phyloP scores from a whole-genome alignment of 2,113 vertebrate genomes.

The Falco punctatus region DNA sequence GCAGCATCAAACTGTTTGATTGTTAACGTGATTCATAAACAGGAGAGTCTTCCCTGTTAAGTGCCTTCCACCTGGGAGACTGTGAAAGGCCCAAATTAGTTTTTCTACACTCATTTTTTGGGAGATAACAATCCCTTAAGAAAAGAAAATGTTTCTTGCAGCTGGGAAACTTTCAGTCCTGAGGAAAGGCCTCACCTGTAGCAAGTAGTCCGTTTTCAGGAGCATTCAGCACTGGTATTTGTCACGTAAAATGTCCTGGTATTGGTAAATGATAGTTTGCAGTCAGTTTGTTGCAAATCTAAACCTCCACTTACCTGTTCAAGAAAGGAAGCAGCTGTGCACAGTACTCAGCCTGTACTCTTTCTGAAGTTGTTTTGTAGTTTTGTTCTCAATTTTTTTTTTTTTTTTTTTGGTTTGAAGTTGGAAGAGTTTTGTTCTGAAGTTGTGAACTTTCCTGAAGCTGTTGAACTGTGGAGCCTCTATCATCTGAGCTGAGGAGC shows the following conservation, averaged over 20 bases:
- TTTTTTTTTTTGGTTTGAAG: background rate
- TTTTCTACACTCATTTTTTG: background rate
- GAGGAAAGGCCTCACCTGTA: background rate
- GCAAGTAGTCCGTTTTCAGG: background rate
- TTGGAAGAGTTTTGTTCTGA: background rate
- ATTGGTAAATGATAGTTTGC: background rate
- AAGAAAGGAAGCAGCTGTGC: background rate
- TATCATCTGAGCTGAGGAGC: background rate
- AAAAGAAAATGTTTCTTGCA: background rate
- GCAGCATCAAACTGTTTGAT: background rate
- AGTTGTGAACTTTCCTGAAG: background rate
- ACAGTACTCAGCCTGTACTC: background rate
- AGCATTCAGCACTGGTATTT: background rate
- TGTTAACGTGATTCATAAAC: background rate
- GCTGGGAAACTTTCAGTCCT: background rate
- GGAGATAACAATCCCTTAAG: background rate
- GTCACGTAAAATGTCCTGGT: background rate
- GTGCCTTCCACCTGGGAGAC: background rate
- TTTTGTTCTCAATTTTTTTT: background rate
- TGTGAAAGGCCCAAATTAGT: background rate
- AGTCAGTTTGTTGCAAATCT: background rate
- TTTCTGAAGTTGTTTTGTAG: background rate
- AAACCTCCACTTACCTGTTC: background rate
- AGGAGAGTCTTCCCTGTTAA: background rate
- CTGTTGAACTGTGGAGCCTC: background rate